Conservation (phyloP, 2,797 vertebrate species). For the Australoheros facetus region DNA sequence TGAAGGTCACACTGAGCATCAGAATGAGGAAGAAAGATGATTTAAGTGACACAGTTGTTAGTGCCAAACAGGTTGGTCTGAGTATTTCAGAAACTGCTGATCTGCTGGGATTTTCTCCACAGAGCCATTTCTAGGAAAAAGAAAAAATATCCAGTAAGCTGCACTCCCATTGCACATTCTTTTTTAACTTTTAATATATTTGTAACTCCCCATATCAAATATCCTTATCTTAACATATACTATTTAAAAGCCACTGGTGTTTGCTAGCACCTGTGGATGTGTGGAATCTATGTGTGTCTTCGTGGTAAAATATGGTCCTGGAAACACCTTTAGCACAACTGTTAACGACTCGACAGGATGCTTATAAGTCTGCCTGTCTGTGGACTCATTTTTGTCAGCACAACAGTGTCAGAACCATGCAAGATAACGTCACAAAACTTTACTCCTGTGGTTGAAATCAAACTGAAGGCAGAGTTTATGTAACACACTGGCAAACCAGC, state of each 20-base stretch:
- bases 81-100: neutral
- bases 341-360: neutral
- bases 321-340: neutral
- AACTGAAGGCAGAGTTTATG: neutral
- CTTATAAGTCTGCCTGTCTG: neutral
- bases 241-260: neutral
- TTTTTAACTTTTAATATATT: neutral
- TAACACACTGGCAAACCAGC: neutral
- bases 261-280: neutral
- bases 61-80: neutral
- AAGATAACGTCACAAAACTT: neutral
- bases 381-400: conserved; percentile 1
- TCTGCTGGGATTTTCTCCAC: neutral
- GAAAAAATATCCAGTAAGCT: neutral
- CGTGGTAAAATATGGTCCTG: neutral
- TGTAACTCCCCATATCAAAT: neutral
- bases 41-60: neutral
- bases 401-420: neutral
- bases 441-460: neutral
- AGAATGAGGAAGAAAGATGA: neutral
- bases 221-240: neutral
- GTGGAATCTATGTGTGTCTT: neutral
- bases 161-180: neutral
- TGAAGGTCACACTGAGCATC: neutral
- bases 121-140: neutral